Evolutionary conservation across 2,113 vertebrate genomes (phyloP).

Genomic region (Notothenia coriiceps): DNA sequence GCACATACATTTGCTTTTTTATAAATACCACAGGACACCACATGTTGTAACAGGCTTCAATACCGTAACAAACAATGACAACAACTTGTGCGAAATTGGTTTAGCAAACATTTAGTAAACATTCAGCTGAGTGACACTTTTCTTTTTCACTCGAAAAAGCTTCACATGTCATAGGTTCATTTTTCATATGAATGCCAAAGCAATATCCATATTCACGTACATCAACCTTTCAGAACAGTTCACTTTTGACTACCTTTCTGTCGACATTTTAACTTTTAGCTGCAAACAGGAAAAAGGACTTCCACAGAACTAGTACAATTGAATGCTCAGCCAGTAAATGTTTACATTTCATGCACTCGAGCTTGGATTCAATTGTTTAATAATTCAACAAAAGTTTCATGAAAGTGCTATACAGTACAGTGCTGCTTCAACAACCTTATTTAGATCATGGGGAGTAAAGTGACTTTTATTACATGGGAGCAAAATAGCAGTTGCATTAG

Average conservation of each 20-base stretch:
- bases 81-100: slow-evolving; percentile 75
- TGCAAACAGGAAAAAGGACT: slow-evolving; percentile 41
- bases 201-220: slow-evolving; percentile 55
- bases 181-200: slow-evolving; percentile 33
- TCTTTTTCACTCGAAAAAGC: slow-evolving; percentile 48
- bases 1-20: slow-evolving; percentile 60
- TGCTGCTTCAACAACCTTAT: slow-evolving; percentile 27
- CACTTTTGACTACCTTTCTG: neutral
- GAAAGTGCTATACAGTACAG: slow-evolving; percentile 58
- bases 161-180: slow-evolving; percentile 51
- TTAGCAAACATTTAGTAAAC: slow-evolving; percentile 81
- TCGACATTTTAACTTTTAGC: slow-evolving; percentile 20
- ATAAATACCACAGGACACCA: slow-evolving; percentile 82
- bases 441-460: neutral
- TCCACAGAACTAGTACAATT: slow-evolving; percentile 38
- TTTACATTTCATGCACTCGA: slow-evolving; percentile 37
- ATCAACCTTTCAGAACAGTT: neutral
- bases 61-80: slow-evolving; percentile 69
- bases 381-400: slow-evolving; percentile 13
- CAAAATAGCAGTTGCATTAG: no score
- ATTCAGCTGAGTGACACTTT: slow-evolving; percentile 66
- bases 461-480: no score
- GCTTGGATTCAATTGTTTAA: slow-evolving; percentile 6
- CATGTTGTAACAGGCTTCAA: slow-evolving; percentile 68
- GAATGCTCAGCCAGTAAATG: slow-evolving; percentile 8